A percentile compares a stretch with the other conserved stretches of the same genome.
Conservation (phyloP, 2,888 invertebrate species). For the Troides oblongomaculatus region DNA sequence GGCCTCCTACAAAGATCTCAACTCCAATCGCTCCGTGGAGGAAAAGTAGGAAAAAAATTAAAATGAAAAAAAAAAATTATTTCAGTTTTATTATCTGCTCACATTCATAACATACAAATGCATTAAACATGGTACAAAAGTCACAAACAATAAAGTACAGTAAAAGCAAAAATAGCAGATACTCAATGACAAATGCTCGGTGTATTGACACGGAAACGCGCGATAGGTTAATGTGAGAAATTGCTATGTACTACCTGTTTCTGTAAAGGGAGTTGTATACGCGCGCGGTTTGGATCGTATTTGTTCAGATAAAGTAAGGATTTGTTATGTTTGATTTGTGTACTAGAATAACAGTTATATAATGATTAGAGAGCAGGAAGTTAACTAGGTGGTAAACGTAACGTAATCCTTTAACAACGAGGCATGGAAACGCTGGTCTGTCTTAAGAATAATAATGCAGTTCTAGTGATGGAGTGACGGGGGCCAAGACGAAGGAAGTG, state of each 20-base stretch:
- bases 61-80: background rate
- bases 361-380: too few species aligned
- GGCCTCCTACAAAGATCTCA: too few species aligned
- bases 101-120: background rate
- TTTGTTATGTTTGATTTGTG: too few species aligned
- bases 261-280: slow-evolving; percentile 1
- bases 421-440: too few species aligned
- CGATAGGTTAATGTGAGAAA: slow-evolving; percentile 30
- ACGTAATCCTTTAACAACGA: too few species aligned
- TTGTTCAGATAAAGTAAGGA: too few species aligned
- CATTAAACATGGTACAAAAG: slow-evolving; percentile 4
- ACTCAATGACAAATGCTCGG: slow-evolving; percentile 27
- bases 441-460: too few species aligned
- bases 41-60: background rate
- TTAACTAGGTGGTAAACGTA: too few species aligned
- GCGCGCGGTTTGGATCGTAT: background rate
- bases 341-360: too few species aligned
- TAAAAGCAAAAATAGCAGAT: slow-evolving; percentile 26
- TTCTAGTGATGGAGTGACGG: too few species aligned
- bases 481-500: too few species aligned
- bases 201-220: slow-evolving; percentile 25
- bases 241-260: slow-evolving; percentile 14
- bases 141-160: slow-evolving; percentile 24
- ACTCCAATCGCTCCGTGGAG: too few species aligned
- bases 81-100: background rate